Percentiles rank a stretch among this genome's conserved stretches.
phyloP scores from a whole-genome alignment of 2,888 invertebrate species.

The Agrilus mali region DNA sequence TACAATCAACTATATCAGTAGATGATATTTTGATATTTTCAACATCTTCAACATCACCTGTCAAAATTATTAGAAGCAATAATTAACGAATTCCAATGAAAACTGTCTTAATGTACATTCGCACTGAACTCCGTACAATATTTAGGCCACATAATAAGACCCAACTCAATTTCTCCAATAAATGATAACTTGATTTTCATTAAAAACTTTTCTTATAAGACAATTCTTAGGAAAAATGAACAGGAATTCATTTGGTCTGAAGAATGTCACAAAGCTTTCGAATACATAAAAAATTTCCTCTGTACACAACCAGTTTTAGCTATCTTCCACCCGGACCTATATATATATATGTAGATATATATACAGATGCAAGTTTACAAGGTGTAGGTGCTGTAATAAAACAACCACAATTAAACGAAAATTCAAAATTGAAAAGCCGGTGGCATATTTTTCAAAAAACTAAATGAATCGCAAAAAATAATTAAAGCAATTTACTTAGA shows the following conservation, averaged over 20 bases:
- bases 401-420: slow-evolving; percentile 11
- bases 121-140: slow-evolving; percentile 6
- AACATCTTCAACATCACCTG: slow-evolving; percentile 12
- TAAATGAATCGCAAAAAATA: slow-evolving; percentile 13
- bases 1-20: slow-evolving; percentile 13
- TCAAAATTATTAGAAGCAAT: slow-evolving; percentile 3
- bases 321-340: slow-evolving; percentile 10
- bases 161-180: slow-evolving; percentile 6
- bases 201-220: slow-evolving; percentile 7
- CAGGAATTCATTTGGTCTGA: too few species aligned
- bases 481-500: slow-evolving; percentile 17
- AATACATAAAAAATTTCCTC: not conserved
- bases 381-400: slow-evolving; percentile 16
- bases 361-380: slow-evolving; percentile 13
- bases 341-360: slow-evolving; percentile 9
- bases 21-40: slow-evolving; percentile 16
- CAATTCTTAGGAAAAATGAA: slow-evolving; percentile 11
- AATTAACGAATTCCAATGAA: slow-evolving; percentile 8
- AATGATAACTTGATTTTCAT: slow-evolving; percentile 10
- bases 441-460: too few species aligned
- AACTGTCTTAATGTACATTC: slow-evolving; percentile 8
- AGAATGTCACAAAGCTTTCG: too few species aligned
- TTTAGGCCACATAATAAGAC: slow-evolving; percentile 8
- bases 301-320: slow-evolving; percentile 5
- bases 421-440: slow-evolving; percentile 11